A percentile compares a stretch with the other conserved stretches of the same genome.
Evolutionary conservation across 2,888 invertebrate genomes (phyloP).

Genomic region (Synanthedon formicaeformis): DNA sequence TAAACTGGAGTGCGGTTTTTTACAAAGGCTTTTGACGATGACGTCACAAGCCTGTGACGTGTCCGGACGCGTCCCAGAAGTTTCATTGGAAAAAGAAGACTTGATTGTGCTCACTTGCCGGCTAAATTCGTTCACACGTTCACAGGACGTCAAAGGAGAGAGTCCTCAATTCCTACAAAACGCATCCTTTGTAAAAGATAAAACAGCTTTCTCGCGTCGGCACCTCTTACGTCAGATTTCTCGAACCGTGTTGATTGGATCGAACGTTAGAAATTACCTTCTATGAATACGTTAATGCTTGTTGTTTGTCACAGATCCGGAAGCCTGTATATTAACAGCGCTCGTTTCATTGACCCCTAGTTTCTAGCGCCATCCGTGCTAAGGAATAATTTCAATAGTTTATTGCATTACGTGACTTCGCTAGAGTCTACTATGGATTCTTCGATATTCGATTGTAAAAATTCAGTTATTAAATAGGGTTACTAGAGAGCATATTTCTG

Average conservation of each 20-base stretch:
- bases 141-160: conserved; percentile 20
- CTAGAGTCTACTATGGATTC: no score
- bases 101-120: conserved; percentile 27
- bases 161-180: conserved; percentile 12
- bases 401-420: no score
- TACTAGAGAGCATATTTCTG: no score
- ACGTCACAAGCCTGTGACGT: no score
- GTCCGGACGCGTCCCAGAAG: neutral
- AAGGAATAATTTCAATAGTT: no score
- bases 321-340: no score
- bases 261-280: neutral
- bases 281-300: no score
- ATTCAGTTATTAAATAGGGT: no score
- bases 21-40: neutral
- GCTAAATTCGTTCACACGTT: conserved; percentile 24
- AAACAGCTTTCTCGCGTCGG: conserved; percentile 7
- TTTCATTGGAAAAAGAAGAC: conserved; percentile 6
- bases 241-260: neutral
- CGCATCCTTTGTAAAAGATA: conserved; percentile 13
- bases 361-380: no score
- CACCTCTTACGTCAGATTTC: neutral
- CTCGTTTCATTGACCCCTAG: no score
- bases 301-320: no score
- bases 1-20: neutral
- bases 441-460: no score